Conservation (phyloP, 2,797 vertebrate species). For the Gymnothorax javanicus region DNA sequence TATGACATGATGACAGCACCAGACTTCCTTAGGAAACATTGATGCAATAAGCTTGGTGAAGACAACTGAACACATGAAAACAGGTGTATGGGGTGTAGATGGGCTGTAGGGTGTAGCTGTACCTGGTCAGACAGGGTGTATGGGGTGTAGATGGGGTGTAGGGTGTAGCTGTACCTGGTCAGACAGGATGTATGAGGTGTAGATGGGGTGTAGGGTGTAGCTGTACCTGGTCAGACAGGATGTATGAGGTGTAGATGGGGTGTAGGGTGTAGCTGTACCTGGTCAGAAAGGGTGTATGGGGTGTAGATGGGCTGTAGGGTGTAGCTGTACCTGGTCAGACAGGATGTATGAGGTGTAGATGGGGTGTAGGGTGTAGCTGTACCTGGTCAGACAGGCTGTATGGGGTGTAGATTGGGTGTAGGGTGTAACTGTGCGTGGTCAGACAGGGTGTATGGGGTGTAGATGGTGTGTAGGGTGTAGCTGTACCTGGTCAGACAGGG, state of each 20-base stretch:
- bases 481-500: too few relatives aligned
- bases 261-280: too few relatives aligned
- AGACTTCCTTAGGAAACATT: neutral
- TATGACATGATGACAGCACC: neutral
- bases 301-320: neutral
- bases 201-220: too few relatives aligned
- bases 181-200: too few relatives aligned
- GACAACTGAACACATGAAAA: neutral
- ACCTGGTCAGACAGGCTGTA: too few relatives aligned
- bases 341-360: neutral
- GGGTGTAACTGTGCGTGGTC: neutral
- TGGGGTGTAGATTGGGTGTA: neutral
- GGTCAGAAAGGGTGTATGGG: neutral
- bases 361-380: too few relatives aligned
- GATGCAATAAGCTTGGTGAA: neutral
- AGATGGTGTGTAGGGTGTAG: neutral
- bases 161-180: too few relatives aligned
- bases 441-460: neutral
- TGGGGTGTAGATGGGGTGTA: neutral
- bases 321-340: too few relatives aligned
- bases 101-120: too few relatives aligned
- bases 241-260: too few relatives aligned
- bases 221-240: too few relatives aligned
- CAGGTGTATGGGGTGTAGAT: neutral
- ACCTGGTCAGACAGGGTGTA: neutral